Evolutionary conservation across 2,888 invertebrate species (phyloP).

Genomic region (Phyto melanocephala): DNA sequence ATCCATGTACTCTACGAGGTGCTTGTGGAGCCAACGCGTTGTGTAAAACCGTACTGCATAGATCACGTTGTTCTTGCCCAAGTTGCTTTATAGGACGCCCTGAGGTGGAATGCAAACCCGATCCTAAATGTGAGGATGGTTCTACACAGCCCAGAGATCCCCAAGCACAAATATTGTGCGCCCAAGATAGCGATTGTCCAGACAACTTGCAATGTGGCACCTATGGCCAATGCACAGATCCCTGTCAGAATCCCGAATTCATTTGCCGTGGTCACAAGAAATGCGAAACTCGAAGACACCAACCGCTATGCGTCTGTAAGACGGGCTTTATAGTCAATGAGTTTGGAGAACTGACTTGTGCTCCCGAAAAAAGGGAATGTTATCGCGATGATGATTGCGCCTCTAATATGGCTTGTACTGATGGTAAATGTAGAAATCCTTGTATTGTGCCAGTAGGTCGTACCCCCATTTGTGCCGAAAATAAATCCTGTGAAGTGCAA

Average conservation of each 20-base stretch:
- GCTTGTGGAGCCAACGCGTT: slow-evolving; percentile 94
- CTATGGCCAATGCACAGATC: slow-evolving; percentile 88
- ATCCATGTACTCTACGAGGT: slow-evolving; percentile 92
- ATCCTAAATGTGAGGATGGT: slow-evolving; percentile 85
- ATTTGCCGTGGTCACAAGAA: slow-evolving; percentile 90
- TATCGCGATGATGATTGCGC: slow-evolving; percentile 90
- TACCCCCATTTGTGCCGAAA: slow-evolving; percentile 86
- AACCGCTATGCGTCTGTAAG: slow-evolving; percentile 92
- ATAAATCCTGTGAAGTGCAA: slow-evolving; percentile 92
- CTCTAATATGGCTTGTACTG: slow-evolving; percentile 90
- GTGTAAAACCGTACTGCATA: slow-evolving; percentile 90
- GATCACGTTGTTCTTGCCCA: slow-evolving; percentile 92
- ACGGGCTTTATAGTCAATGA: slow-evolving; percentile 93
- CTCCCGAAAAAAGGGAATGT: slow-evolving; percentile 90
- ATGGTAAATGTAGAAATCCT: slow-evolving; percentile 91
- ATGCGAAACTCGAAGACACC: slow-evolving; percentile 92
- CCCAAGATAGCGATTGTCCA: slow-evolving; percentile 85
- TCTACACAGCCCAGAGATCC: slow-evolving; percentile 81
- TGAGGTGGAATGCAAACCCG: slow-evolving; percentile 87
- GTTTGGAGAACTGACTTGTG: slow-evolving; percentile 91
- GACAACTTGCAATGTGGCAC: slow-evolving; percentile 86
- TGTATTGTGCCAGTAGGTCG: slow-evolving; percentile 83
- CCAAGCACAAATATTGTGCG: slow-evolving; percentile 82
- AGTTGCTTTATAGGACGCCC: slow-evolving; percentile 93
- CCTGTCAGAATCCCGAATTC: slow-evolving; percentile 85